These are phyloP conservation scores for Odobenus rosmarus DNA, from an alignment of 2,113 vertebrate species.

Conservation along the genomic window DNA sequence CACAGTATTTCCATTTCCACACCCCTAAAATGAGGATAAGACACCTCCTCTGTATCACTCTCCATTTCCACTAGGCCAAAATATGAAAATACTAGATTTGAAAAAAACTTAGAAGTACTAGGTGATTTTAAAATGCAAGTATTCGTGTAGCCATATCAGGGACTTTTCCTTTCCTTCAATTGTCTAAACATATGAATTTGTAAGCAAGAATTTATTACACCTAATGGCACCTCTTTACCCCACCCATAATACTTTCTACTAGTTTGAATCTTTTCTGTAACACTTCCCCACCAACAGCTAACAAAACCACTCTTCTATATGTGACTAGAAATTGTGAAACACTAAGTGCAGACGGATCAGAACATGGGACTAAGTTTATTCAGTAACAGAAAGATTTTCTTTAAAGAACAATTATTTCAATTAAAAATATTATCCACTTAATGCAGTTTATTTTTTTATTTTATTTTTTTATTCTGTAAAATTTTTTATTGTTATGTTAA, in stretches of 20 bases:
- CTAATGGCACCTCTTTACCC: not conserved
- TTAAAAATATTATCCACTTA: conserved; percentile 34
- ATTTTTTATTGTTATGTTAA: too few species aligned
- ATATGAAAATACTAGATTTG: not conserved
- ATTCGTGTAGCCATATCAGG: not conserved
- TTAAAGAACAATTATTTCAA: conserved; percentile 45
- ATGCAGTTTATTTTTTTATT: conserved; percentile 38
- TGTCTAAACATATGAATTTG: not conserved
- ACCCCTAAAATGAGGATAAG: not conserved
- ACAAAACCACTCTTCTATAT: not conserved
- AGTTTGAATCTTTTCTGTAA: conserved; percentile 24
- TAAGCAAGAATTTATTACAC: not conserved
- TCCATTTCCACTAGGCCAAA: not conserved
- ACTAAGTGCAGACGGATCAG: not conserved
- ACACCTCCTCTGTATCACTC: not conserved
- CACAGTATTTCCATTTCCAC: conserved; percentile 13
- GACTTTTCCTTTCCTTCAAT: not conserved
- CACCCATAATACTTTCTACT: not conserved
- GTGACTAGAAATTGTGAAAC: not conserved
- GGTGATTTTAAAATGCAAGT: not conserved
- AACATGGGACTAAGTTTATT: conserved; percentile 4
- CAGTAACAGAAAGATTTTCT: not conserved
- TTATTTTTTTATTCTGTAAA: too few species aligned
- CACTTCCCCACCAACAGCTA: not conserved
- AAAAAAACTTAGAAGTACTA: not conserved